Evolutionary conservation across 2,113 vertebrate genomes (phyloP).

Genomic region (Platanista minor): DNA sequence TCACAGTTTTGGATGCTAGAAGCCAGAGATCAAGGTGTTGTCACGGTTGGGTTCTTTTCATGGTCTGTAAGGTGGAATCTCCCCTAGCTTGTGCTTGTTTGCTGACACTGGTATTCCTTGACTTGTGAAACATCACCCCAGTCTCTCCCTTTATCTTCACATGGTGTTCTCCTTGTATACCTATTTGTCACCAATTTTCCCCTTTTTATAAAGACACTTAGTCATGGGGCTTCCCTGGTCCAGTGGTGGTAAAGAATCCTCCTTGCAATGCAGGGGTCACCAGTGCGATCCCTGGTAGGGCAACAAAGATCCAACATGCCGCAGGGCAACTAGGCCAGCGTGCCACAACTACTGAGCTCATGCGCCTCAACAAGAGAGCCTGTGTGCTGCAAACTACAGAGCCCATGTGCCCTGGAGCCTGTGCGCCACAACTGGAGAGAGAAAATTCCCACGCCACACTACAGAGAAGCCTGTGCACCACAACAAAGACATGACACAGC

Average conservation of each 20-base stretch:
- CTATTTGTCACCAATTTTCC: background rate
- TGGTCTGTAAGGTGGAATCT: background rate
- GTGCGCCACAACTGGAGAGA: too few relatives aligned
- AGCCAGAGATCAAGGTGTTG: background rate
- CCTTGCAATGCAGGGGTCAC: too few relatives aligned
- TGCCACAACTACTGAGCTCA: too few relatives aligned
- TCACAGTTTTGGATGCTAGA: background rate
- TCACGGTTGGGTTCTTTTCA: background rate
- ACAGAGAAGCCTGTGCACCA: fast-evolving
- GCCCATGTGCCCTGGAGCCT: too few relatives aligned
- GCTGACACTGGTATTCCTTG: background rate
- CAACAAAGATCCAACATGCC: too few relatives aligned
- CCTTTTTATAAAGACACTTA: background rate
- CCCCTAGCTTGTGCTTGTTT: background rate
- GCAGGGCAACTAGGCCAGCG: too few relatives aligned
- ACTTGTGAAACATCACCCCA: background rate
- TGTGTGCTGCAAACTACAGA: too few relatives aligned
- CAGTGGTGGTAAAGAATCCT: too few relatives aligned
- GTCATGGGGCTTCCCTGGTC: background rate
- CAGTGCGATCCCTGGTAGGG: too few relatives aligned
- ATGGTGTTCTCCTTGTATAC: background rate
- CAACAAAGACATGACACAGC: too few relatives aligned
- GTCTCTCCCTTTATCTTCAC: background rate
- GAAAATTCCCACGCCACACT: too few relatives aligned
- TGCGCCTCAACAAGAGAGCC: too few relatives aligned